phyloP scores from a whole-genome alignment of 2,888 invertebrate genomes.

The Oasisia sp. region DNA sequence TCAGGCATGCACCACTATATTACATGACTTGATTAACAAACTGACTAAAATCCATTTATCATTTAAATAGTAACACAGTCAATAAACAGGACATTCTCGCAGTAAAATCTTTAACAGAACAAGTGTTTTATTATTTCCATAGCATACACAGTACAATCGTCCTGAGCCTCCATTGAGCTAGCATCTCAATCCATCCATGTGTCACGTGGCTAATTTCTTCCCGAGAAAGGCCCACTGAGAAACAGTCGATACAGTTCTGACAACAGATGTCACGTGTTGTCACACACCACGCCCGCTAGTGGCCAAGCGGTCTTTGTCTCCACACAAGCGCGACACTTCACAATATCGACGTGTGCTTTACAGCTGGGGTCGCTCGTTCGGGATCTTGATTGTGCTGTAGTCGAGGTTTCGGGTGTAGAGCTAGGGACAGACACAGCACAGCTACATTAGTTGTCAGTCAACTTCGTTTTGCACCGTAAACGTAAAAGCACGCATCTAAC shows the following conservation, averaged over 20 bases:
- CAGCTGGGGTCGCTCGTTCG: neutral
- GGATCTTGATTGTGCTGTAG: neutral
- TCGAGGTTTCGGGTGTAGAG: neutral
- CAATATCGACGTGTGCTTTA: neutral
- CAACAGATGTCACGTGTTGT: neutral
- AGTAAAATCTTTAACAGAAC: neutral
- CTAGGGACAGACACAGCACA: neutral
- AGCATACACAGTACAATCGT: neutral
- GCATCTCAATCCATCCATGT: neutral
- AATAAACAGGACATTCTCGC: neutral
- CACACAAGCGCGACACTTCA: neutral
- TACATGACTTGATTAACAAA: too few relatives aligned
- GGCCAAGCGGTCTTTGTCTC: neutral
- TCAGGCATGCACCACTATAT: too few relatives aligned
- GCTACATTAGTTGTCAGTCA: neutral
- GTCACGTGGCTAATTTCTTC: neutral
- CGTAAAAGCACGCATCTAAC: neutral
- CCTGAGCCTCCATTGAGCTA: neutral
- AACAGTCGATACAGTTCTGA: neutral
- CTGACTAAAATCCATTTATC: too few relatives aligned
- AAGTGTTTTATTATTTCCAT: slow-evolving; percentile 13
- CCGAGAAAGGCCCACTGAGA: neutral
- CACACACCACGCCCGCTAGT: neutral
- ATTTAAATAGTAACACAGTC: too few relatives aligned
- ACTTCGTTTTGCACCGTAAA: neutral